These are phyloP conservation scores for Caenorhabditis sulstoni DNA, from an alignment of 2,888 invertebrate species.

Conservation along the genomic window DNA sequence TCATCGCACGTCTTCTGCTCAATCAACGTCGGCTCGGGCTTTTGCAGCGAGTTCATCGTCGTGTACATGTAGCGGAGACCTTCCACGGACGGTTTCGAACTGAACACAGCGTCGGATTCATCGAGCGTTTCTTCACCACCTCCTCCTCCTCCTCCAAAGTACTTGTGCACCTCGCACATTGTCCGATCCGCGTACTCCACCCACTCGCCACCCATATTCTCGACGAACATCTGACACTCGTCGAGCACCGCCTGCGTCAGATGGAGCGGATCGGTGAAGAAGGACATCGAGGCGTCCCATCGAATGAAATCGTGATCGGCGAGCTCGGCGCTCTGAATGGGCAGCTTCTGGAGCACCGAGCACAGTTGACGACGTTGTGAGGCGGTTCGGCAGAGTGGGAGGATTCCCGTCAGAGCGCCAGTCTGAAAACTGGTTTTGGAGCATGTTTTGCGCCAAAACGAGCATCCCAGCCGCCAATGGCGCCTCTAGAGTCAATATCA, in stretches of 20 bases:
- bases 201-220: neutral
- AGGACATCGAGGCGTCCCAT: slow-evolving; percentile 18
- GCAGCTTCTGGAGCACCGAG: slow-evolving; percentile 19
- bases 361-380: slow-evolving; percentile 13
- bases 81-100: slow-evolving; percentile 7
- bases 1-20: slow-evolving; percentile 28
- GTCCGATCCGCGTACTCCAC: slow-evolving; percentile 44
- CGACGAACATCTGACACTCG: slow-evolving; percentile 33
- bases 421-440: too few relatives aligned
- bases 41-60: slow-evolving; percentile 23
- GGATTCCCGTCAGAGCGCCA: slow-evolving; percentile 17
- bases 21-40: slow-evolving; percentile 35
- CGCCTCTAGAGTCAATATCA: too few relatives aligned
- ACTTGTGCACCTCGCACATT: slow-evolving; percentile 41
- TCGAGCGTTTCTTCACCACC: neutral
- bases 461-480: too few relatives aligned
- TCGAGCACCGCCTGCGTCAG: slow-evolving; percentile 40
- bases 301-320: slow-evolving; percentile 38
- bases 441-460: too few relatives aligned
- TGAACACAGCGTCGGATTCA: too few relatives aligned
- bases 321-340: slow-evolving; percentile 22
- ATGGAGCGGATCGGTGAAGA: slow-evolving; percentile 25
- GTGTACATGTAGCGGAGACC: slow-evolving; percentile 25
- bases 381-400: slow-evolving; percentile 17
- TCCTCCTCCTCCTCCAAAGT: slow-evolving; percentile 2